phyloP scores from a whole-genome alignment of 1,140 invertebrate species.

The Halesus radiatus region DNA sequence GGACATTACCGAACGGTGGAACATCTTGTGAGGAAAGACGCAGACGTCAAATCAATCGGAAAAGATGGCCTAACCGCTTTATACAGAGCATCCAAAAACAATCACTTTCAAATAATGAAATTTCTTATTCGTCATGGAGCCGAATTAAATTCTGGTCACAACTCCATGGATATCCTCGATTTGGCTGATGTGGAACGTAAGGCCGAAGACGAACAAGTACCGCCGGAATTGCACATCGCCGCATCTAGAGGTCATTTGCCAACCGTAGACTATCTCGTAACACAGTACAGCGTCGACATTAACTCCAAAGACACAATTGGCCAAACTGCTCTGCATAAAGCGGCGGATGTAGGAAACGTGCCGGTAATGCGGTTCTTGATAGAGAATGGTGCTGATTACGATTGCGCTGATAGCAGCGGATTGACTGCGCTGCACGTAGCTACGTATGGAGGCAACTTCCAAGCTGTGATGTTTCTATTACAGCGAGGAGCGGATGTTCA shows the following conservation, averaged over 20 bases:
- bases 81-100: no score
- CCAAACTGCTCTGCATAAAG: background rate
- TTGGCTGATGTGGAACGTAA: no score
- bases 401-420: background rate
- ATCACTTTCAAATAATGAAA: no score
- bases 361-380: background rate
- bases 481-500: background rate
- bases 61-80: no score
- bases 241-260: background rate
- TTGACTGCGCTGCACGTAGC: background rate
- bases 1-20: no score
- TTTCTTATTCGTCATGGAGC: no score
- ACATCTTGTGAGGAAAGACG: no score
- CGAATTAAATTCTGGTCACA: no score
- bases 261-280: background rate
- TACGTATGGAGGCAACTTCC: background rate
- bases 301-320: background rate
- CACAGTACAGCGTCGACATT: background rate
- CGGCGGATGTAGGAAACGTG: background rate
- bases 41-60: no score
- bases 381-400: background rate
- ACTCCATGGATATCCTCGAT: no score
- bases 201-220: no score
- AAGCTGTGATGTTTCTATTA: background rate
- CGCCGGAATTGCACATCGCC: no score